phyloP scores from a whole-genome alignment of 1,140 invertebrate species.

The Drosophila seguyi region DNA sequence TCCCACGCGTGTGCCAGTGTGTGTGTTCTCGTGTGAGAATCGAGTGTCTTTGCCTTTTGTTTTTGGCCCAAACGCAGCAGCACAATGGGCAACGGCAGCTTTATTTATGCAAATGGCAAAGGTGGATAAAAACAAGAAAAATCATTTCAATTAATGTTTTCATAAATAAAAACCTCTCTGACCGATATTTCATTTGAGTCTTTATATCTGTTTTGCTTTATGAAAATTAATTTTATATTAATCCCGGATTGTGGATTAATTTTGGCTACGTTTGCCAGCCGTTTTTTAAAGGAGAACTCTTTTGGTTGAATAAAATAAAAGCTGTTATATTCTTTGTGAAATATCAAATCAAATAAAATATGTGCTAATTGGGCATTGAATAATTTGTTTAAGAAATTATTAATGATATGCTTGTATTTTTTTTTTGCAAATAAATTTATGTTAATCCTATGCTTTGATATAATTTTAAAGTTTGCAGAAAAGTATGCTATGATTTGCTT shows the following conservation, averaged over 20 bases:
- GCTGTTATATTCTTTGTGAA: background rate
- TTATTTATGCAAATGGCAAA: slow-evolving; percentile 23
- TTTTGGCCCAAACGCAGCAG: slow-evolving; percentile 33
- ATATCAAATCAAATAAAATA: background rate
- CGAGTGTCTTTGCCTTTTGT: slow-evolving; percentile 42
- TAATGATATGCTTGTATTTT: background rate
- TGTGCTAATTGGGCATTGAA: background rate
- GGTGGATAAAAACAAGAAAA: slow-evolving; percentile 14
- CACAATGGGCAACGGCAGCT: slow-evolving; percentile 35
- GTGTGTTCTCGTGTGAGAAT: slow-evolving; percentile 41
- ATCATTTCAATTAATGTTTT: slow-evolving; percentile 38
- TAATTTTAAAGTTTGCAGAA: background rate
- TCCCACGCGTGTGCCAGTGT: slow-evolving; percentile 16
- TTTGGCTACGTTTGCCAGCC: background rate
- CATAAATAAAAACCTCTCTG: slow-evolving; percentile 36
- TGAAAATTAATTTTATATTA: slow-evolving; percentile 9
- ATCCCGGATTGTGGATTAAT: background rate
- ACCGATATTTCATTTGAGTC: slow-evolving; percentile 31
- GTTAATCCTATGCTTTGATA: background rate
- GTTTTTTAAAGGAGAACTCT: background rate
- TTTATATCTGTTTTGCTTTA: slow-evolving; percentile 6
- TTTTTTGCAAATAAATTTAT: background rate
- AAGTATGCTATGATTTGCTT: background rate
- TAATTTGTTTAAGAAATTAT: background rate
- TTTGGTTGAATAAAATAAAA: background rate